Conservation (phyloP, 1,140 invertebrate genomes). For the Odontomachus brunneus region DNA sequence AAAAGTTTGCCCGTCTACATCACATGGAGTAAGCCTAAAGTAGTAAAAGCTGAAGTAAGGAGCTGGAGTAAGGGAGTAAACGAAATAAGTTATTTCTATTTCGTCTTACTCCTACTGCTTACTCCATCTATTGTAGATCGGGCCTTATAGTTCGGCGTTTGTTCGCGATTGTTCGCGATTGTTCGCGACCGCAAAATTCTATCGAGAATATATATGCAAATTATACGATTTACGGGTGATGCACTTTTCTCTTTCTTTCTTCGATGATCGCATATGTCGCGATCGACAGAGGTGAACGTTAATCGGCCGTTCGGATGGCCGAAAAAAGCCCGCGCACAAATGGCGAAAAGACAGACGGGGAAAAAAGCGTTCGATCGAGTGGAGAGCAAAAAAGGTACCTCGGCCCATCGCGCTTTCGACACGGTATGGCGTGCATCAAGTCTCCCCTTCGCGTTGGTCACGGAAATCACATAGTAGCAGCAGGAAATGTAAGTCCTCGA, state of each 20-base stretch:
- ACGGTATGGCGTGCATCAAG: slow-evolving; percentile 78
- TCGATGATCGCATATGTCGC: slow-evolving; percentile 29
- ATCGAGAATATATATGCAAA: background rate
- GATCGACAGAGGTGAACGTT: slow-evolving; percentile 1
- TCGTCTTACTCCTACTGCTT: no score
- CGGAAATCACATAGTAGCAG: slow-evolving; percentile 73
- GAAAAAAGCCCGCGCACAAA: slow-evolving; percentile 18
- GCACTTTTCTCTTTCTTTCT: background rate
- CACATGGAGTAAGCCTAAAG: no score
- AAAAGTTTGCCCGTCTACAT: no score
- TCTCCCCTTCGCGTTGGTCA: slow-evolving; percentile 73
- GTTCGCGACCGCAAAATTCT: background rate
- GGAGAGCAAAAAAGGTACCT: slow-evolving; percentile 49
- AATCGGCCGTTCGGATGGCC: slow-evolving; percentile 4
- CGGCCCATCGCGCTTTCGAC: slow-evolving; percentile 72
- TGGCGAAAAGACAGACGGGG: background rate
- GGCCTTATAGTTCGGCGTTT: no score
- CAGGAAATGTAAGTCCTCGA: slow-evolving; percentile 78
- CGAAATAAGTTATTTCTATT: no score
- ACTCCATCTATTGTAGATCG: no score
- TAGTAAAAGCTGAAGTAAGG: no score
- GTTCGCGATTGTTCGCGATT: no score
- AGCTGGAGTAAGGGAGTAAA: no score
- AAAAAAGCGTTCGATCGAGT: slow-evolving; percentile 40
- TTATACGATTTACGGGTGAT: background rate